A percentile compares a stretch with the other conserved stretches of the same genome.
phyloP scores from a whole-genome alignment of 2,888 invertebrate species.

The Lithophane leautieri region DNA sequence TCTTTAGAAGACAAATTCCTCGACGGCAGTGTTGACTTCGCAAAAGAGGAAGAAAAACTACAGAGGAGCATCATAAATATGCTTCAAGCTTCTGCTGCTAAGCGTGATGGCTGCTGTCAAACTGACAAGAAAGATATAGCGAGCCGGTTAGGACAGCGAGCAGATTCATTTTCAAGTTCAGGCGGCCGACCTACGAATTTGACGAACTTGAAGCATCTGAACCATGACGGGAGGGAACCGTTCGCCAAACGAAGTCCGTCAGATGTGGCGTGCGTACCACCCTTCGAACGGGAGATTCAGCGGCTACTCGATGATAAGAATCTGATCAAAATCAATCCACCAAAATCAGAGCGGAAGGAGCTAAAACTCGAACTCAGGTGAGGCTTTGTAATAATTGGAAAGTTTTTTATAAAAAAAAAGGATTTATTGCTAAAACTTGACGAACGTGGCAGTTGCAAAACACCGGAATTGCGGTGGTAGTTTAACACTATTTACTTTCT shows the following conservation, averaged over 20 bases:
- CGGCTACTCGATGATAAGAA: slow-evolving; percentile 94
- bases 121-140: slow-evolving; percentile 92
- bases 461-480: no score
- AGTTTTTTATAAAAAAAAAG: neutral
- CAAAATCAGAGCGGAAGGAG: slow-evolving; percentile 91
- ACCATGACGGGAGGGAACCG: slow-evolving; percentile 86
- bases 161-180: slow-evolving; percentile 89
- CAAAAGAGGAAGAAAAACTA: slow-evolving; percentile 88
- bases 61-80: slow-evolving; percentile 88
- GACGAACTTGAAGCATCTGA: slow-evolving; percentile 89
- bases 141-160: slow-evolving; percentile 80
- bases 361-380: slow-evolving; percentile 91
- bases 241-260: slow-evolving; percentile 87
- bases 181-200: slow-evolving; percentile 89
- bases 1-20: slow-evolving; percentile 85
- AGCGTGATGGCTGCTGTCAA: slow-evolving; percentile 92
- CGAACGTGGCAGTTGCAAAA: neutral
- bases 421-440: no score
- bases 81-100: slow-evolving; percentile 90
- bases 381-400: slow-evolving; percentile 27
- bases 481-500: neutral
- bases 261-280: slow-evolving; percentile 90
- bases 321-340: slow-evolving; percentile 91
- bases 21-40: slow-evolving; percentile 81
- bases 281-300: slow-evolving; percentile 95